Conservation (phyloP, 2,113 vertebrate genomes). For the Oncorhynchus gorbuscha region DNA sequence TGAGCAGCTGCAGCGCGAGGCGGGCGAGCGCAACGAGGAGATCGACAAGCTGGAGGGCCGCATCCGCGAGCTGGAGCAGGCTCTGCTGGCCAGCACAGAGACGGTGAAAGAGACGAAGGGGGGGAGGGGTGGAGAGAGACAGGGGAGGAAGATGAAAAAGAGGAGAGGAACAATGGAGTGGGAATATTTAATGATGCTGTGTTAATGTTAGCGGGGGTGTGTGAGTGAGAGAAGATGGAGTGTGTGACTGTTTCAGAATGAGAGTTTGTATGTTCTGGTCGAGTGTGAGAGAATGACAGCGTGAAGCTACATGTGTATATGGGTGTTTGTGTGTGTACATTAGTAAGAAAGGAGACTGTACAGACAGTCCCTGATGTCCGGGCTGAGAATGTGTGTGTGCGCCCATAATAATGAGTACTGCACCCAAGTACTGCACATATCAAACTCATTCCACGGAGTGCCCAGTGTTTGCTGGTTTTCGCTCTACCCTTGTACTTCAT, state of each 20-base stretch:
- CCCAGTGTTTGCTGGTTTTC: too few relatives aligned
- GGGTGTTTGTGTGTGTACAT: constrained; percentile 16
- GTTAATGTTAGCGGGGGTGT: constrained; percentile 41
- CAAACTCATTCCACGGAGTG: too few relatives aligned
- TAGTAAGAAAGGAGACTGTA: neutral
- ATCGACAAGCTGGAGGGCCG: constrained; percentile 90
- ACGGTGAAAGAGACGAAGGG: constrained; percentile 72
- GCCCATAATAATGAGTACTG: too few relatives aligned
- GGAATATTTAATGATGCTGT: constrained; percentile 30
- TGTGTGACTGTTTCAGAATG: neutral
- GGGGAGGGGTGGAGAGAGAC: constrained; percentile 1
- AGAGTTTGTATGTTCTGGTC: constrained; percentile 5
- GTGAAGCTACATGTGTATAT: neutral
- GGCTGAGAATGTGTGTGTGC: neutral
- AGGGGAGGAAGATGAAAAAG: neutral
- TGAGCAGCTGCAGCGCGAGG: constrained; percentile 89
- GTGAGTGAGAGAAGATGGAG: neutral
- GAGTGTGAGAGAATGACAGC: neutral
- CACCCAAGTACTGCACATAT: too few relatives aligned
- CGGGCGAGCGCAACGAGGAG: constrained; percentile 89
- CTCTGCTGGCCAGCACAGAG: constrained; percentile 82
- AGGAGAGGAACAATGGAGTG: neutral
- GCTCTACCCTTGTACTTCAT: too few relatives aligned
- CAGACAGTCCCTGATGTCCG: neutral
- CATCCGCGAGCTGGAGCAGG: constrained; percentile 89